Base-by-base conservation (phyloP, 2,888 invertebrate species). In the Oscheius sp. region DNA sequence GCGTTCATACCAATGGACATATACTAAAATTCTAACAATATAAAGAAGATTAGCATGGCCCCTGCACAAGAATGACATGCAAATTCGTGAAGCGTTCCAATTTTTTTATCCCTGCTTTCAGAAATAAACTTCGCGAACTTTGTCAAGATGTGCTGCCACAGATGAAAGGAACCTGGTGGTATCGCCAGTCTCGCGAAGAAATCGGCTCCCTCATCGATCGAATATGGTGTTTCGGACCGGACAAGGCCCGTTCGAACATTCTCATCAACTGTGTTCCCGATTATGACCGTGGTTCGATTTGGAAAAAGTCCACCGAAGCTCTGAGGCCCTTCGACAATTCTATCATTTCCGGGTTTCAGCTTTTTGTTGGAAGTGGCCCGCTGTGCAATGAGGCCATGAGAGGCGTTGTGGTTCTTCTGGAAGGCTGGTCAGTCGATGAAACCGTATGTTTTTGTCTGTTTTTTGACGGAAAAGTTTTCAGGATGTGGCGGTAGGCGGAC, bases 301-400 rank as follows among this genome's bases (percentile, higher is more conserved):
- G 84, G 84, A 77, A 62, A 4, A 76, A 53, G 29, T 70, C 50
- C 51, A 32, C 35, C n/a, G 11, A 29, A 21, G 11, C 21, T 35
- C 29, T 77, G 21, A 66, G 85, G 9, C 78, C 82, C 2, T 79
- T 85, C 53, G 88, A 88, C 76, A 80, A 84, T 29, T 81, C 82
- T 1, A 58, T 88, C 11, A 76, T 85, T 35, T 79, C 83, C 0
- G 89, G 88, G 32, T 89, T 86, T 70, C 87, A 89, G 37, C 55
- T 88, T 29, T 85, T 86, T 63, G 82, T 84, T 63, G 90, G 73
- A 77, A 55, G 70, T 10, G 99, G 99, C 0, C 98, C 98, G 0
- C 90, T 99, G 59, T 99, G 98, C 90, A 96, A 96, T 86, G 99
- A 99, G 89, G 96, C 96, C 1, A 93, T 99, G 93, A 94, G 94